These are phyloP conservation scores for Peromyscus maniculatus DNA, from an alignment of 2,113 vertebrate genomes.

Conservation along the genomic window DNA sequence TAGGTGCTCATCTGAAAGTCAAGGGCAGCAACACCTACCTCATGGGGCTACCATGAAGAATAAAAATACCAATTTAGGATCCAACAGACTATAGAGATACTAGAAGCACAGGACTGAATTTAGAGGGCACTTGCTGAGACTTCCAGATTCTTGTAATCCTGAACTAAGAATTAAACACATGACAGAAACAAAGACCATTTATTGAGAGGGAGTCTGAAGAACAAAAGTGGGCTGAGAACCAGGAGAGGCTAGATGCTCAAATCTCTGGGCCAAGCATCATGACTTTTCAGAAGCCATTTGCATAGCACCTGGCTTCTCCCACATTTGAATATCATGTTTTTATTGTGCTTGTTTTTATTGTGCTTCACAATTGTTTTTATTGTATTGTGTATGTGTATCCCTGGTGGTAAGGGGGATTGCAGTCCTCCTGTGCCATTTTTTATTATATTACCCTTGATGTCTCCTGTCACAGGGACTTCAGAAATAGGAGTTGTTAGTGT, in stretches of 20 bases:
- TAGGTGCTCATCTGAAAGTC: slow-evolving; percentile 28
- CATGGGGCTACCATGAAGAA: background rate
- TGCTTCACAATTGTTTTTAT: too few species aligned
- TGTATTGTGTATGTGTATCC: too few species aligned
- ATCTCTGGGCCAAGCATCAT: background rate
- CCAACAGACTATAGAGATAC: background rate
- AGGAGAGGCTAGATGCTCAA: background rate
- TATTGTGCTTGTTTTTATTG: background rate
- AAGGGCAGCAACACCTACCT: background rate
- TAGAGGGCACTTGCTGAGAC: background rate
- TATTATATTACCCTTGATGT: background rate
- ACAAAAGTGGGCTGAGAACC: background rate
- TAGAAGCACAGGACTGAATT: background rate
- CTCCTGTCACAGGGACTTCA: background rate
- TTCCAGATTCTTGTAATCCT: background rate
- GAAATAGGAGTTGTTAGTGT: background rate
- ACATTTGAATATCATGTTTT: background rate
- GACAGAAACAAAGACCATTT: background rate
- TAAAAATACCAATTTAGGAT: background rate
- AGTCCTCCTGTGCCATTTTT: background rate
- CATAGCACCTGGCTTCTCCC: too few species aligned
- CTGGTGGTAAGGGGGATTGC: background rate
- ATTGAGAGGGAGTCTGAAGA: background rate
- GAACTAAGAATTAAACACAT: background rate
- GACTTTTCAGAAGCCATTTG: background rate